Base-by-base conservation (phyloP, 2,888 invertebrate genomes). In the Drosophila antonietae region DNA sequence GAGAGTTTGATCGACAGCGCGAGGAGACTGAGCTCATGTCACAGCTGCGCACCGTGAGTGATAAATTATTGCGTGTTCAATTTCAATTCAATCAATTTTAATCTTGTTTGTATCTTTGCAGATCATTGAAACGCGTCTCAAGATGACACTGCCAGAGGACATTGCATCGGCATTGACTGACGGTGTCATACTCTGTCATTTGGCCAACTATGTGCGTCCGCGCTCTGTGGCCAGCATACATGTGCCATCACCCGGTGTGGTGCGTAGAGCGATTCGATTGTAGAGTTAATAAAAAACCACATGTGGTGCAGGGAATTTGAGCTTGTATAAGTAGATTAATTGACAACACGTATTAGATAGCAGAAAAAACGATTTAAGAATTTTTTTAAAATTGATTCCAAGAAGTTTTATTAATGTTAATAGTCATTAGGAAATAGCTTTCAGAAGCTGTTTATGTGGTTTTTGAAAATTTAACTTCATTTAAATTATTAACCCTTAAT, bases 211-310 rank as follows among this genome's bases (percentile, higher is more conserved):
- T 93, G 97, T 98, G 86, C 95, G 96, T 72, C 97, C 98, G 47
- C 94, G 98, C 82, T 96, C 98, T 58, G 98, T 98, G 66, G 97
- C 96, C 77, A 97, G 97, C 89, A 98, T 98, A 78, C 98, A 98
- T 94, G 98, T 98, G 88, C 98, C 98, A 75, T 97, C 97, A 79
- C 96, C 97, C 56, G 97, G 97, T 83, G 97, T 97, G 95, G 97
- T 97, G 93, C 95, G 95, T 94, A 8, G 35, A 7, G 31, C 14
- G 4, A 8, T 28, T n/a, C 9, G 10, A 10, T 14, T 37, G 37
- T 23, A 20, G 15, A 2, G 20, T 20, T 18, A 18, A 20, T 15
- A 5, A 47, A 10, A 28, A 28, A 28, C 18, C 7, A 2, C 12
- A 23, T 62, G 41, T 61, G 37, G 35, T 44, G 33, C 55, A 44